These are phyloP conservation scores for Eupithecia insigniata DNA, from an alignment of 2,888 invertebrate genomes.

Conservation along the genomic window DNA sequence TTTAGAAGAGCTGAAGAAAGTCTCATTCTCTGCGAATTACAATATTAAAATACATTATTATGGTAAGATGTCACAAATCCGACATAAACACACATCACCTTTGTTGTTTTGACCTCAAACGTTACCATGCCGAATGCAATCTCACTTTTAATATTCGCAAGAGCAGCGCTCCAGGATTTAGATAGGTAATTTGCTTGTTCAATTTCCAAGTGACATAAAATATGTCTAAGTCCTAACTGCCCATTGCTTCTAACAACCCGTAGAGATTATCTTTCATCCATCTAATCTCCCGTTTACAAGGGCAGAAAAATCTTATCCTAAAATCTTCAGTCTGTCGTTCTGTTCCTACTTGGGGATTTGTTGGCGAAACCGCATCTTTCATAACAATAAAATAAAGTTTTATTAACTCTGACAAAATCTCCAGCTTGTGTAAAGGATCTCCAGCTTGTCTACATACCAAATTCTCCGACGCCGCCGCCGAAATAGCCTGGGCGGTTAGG, in stretches of 20 bases:
- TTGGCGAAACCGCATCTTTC: constrained; percentile 20
- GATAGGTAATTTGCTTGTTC: neutral
- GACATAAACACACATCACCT: neutral
- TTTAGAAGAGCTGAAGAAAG: neutral
- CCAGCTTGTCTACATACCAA: neutral
- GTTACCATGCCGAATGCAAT: neutral
- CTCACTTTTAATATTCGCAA: neutral
- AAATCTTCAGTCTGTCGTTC: constrained; percentile 26
- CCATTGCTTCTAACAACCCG: neutral
- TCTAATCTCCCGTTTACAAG: constrained; percentile 23
- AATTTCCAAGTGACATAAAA: neutral
- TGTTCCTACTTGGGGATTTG: constrained; percentile 21
- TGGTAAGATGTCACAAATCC: neutral
- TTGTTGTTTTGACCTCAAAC: neutral
- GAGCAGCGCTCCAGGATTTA: neutral
- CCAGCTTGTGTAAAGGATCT: neutral
- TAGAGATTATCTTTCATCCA: constrained; percentile 27
- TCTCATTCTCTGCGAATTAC: neutral
- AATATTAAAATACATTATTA: too few species aligned
- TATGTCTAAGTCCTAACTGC: neutral
- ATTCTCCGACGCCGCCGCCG: neutral
- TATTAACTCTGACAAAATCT: neutral
- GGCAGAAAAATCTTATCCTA: constrained; percentile 31
- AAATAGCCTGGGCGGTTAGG: neutral
- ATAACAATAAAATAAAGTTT: constrained; percentile 21